phyloP scores from a whole-genome alignment of 2,113 vertebrate genomes.

The Chrysemys picta region DNA sequence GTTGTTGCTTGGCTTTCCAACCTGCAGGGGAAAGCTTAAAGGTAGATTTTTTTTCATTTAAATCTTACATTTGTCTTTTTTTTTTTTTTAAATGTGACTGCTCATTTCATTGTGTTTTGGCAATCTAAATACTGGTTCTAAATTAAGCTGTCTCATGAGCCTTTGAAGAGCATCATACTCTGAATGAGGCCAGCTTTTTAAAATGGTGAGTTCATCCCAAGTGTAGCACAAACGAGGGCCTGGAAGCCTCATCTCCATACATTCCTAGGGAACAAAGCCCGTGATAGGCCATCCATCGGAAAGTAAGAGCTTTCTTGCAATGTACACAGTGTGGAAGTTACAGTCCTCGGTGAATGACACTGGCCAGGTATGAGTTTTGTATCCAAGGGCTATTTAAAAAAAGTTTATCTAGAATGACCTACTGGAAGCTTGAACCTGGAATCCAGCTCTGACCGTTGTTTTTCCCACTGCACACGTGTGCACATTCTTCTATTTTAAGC shows the following conservation, averaged over 20 bases:
- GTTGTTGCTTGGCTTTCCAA: background rate
- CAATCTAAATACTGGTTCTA: background rate
- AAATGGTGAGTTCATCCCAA: background rate
- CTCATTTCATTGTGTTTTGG: fast-evolving
- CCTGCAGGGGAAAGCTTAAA: background rate
- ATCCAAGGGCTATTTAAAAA: no score
- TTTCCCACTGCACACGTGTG: background rate
- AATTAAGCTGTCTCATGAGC: background rate
- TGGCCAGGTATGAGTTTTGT: background rate
- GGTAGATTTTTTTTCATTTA: background rate
- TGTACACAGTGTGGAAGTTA: background rate
- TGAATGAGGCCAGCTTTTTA: background rate
- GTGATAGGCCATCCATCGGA: background rate
- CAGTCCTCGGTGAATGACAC: background rate
- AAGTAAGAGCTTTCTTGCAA: background rate
- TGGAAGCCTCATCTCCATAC: background rate
- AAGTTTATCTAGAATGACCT: background rate
- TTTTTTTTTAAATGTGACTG: background rate
- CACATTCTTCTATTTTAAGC: background rate
- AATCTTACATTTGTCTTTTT: background rate
- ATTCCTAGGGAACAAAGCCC: background rate
- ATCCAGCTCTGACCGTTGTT: background rate
- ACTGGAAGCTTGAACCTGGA: background rate
- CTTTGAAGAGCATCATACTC: background rate
- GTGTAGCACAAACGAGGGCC: fast-evolving